A percentile compares a stretch with the other conserved stretches of the same genome.
Conservation (phyloP, 2,113 vertebrate genomes). For the Tetrao urogallus region DNA sequence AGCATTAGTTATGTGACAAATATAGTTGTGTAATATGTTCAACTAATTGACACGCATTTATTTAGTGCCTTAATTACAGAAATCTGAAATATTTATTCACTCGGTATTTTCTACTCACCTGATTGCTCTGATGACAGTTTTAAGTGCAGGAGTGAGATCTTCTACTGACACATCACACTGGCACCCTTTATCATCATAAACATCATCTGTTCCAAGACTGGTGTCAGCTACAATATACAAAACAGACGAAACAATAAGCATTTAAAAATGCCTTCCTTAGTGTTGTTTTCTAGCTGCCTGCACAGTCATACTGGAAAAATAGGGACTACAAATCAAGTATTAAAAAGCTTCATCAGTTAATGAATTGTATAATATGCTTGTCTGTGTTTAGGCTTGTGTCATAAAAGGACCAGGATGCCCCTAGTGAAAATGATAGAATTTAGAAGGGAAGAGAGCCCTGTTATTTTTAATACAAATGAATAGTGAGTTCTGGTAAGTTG, state of each 20-base stretch:
- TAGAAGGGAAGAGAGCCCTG: background rate
- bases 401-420: background rate
- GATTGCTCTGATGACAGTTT: constrained; percentile 93
- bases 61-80: background rate
- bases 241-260: background rate
- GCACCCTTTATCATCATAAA: constrained; percentile 92
- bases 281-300: background rate
- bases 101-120: constrained; percentile 81
- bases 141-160: constrained; percentile 93
- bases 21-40: background rate
- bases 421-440: background rate
- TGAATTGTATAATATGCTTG: background rate
- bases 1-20: background rate
- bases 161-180: constrained; percentile 95
- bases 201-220: constrained; percentile 86
- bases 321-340: background rate
- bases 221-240: constrained; percentile 86
- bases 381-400: background rate
- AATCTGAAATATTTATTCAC: background rate
- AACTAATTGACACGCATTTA: background rate
- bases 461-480: background rate
- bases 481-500: background rate
- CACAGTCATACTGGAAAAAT: background rate
- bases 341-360: background rate
- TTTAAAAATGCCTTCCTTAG: background rate